Conservation (phyloP, 2,797 vertebrate species). For the Aeoliscus strigatus region DNA sequence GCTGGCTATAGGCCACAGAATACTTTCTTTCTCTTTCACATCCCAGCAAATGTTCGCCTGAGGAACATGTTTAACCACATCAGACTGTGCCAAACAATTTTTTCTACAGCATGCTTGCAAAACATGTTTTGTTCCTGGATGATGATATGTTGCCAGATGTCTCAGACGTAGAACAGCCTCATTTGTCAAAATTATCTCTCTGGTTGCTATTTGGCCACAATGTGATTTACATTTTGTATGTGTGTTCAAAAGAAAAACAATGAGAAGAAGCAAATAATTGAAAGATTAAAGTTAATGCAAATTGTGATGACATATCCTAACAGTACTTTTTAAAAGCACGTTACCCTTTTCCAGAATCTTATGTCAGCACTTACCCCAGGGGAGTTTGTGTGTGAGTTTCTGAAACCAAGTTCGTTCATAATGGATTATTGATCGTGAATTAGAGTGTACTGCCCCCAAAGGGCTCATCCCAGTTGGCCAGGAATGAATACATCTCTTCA, state of each 20-base stretch:
- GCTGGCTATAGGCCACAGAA: conserved; percentile 33
- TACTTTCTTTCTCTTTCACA: conserved; percentile 46
- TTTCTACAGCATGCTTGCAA: conserved; percentile 7
- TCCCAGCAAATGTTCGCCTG: conserved; percentile 33
- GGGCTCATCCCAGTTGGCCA: conserved; percentile 81
- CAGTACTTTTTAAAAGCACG: conserved; percentile 1
- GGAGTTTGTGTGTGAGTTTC: conserved; percentile 40
- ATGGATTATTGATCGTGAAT: conserved; percentile 94
- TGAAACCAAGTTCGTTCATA: conserved; percentile 87
- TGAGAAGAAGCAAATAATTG: background rate
- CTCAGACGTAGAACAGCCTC: conserved; percentile 1
- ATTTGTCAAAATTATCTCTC: conserved; percentile 5
- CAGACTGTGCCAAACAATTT: conserved; percentile 2
- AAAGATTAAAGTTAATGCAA: background rate
- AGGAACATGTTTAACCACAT: conserved; percentile 29
- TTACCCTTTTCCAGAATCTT: too few relatives aligned
- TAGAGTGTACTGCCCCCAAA: conserved; percentile 77
- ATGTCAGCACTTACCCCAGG: conserved; percentile 12
- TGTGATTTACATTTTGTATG: background rate
- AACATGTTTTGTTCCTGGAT: conserved; percentile 2
- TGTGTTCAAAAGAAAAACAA: background rate
- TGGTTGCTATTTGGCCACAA: conserved; percentile 1
- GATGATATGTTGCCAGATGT: conserved; percentile 18
- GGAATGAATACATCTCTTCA: conserved; percentile 89
- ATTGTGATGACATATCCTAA: conserved; percentile 3